Percentiles rank a stretch among this genome's conserved stretches.
These are phyloP conservation scores for Synaphobranchus kaupii DNA, from an alignment of 2,797 vertebrate genomes.

Conservation along the genomic window DNA sequence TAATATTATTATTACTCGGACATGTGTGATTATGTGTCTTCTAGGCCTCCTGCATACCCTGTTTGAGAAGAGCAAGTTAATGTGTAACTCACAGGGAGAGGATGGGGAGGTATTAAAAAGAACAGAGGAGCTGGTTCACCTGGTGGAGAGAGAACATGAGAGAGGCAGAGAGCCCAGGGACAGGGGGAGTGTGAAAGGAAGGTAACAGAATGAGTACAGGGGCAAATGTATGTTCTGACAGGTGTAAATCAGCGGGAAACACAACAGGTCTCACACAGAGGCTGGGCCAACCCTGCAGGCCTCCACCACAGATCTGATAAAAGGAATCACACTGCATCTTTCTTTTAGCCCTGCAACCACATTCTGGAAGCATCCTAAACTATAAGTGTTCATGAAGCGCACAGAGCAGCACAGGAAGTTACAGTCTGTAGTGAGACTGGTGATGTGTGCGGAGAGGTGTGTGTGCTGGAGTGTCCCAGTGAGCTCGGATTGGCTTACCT, in stretches of 20 bases:
- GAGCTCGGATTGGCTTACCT: conserved; percentile 20
- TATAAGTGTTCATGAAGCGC: background rate
- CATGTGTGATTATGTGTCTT: no score
- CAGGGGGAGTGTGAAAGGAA: no score
- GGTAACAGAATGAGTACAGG: no score
- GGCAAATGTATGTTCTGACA: no score
- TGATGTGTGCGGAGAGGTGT: background rate
- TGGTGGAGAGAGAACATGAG: background rate
- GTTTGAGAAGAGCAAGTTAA: background rate
- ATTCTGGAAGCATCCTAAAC: no score
- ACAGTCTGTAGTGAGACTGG: no score
- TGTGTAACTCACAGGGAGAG: background rate
- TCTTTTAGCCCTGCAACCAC: no score
- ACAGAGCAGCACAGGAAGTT: background rate
- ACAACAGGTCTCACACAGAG: background rate
- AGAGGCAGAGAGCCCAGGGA: no score
- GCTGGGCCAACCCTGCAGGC: no score
- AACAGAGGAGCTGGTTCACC: background rate
- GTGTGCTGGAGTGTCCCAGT: background rate
- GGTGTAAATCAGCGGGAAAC: background rate
- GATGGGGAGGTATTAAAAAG: background rate
- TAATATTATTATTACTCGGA: no score
- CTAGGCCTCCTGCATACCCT: background rate
- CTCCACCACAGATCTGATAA: no score
- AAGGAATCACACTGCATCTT: no score